phyloP scores from a whole-genome alignment of 2,797 vertebrate species.

The Neosilurus hyrtlii region DNA sequence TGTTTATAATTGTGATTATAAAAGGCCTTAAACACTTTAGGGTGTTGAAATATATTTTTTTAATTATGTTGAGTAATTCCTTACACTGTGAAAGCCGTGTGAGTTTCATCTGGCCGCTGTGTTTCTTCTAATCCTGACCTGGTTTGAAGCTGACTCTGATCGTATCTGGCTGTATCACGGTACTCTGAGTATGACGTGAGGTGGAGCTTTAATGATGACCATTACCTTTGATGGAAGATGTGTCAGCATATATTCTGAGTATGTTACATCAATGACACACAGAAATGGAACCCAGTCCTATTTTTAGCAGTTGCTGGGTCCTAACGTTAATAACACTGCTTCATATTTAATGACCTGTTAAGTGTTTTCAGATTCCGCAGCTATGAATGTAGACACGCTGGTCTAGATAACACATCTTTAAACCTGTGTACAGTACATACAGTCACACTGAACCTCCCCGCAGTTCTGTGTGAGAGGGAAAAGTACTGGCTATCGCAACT shows the following conservation, averaged over 20 bases:
- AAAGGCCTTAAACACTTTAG: background rate
- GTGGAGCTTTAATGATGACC: slow-evolving; percentile 51
- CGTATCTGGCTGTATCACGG: slow-evolving; percentile 35
- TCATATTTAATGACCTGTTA: background rate
- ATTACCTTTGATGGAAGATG: slow-evolving; percentile 60
- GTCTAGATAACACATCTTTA: background rate
- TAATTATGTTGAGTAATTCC: background rate
- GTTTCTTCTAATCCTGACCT: slow-evolving; percentile 30
- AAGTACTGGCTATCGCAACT: background rate
- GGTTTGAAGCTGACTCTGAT: slow-evolving; percentile 47
- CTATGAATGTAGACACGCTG: too few species aligned
- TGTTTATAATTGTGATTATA: background rate
- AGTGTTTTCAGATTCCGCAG: background rate
- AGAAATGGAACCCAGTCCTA: background rate
- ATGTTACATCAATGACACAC: background rate
- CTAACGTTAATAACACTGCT: background rate
- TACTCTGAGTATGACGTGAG: slow-evolving; percentile 32
- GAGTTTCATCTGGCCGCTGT: too few species aligned
- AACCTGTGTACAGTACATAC: background rate
- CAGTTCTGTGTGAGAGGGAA: background rate
- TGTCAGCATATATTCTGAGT: slow-evolving; percentile 30
- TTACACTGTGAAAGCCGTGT: background rate
- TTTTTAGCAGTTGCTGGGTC: background rate
- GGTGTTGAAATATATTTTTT: background rate
- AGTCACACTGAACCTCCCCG: background rate